phyloP scores from a whole-genome alignment of 1,140 invertebrate species.

The Apis laboriosa region DNA sequence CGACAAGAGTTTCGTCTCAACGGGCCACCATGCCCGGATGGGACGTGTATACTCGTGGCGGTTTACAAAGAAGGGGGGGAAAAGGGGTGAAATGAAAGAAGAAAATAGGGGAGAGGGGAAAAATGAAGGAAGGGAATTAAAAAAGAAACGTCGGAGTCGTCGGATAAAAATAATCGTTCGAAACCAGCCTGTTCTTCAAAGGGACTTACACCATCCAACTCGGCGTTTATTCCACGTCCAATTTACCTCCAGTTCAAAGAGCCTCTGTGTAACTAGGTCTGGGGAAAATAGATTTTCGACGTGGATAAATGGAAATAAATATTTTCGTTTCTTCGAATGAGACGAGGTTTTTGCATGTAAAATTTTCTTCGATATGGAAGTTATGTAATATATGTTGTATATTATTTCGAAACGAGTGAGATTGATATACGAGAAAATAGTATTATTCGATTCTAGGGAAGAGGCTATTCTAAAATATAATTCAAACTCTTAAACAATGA shows the following conservation, averaged over 20 bases:
- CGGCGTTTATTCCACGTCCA: constrained; percentile 17
- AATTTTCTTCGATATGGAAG: no score
- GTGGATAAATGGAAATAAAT: no score
- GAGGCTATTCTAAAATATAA: no score
- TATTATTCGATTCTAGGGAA: no score
- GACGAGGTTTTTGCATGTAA: no score
- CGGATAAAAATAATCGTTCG: constrained; percentile 23
- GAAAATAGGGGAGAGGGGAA: not conserved
- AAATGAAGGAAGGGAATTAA: constrained; percentile 32
- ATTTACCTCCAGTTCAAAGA: constrained; percentile 28
- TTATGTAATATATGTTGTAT: no score
- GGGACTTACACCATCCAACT: not conserved
- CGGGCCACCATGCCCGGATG: constrained; percentile 31
- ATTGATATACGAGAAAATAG: no score
- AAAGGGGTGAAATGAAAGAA: not conserved
- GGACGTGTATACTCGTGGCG: constrained; percentile 1
- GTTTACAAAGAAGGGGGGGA: not conserved
- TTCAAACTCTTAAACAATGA: no score
- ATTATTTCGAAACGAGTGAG: no score
- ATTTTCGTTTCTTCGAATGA: no score
- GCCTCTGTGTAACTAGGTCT: no score
- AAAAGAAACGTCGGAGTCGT: not conserved
- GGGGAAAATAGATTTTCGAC: no score
- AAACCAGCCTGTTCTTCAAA: not conserved
- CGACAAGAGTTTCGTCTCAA: constrained; percentile 27